A percentile compares a stretch with the other conserved stretches of the same genome.
phyloP scores from a whole-genome alignment of 1,140 invertebrate species.

The Plodia interpunctella region DNA sequence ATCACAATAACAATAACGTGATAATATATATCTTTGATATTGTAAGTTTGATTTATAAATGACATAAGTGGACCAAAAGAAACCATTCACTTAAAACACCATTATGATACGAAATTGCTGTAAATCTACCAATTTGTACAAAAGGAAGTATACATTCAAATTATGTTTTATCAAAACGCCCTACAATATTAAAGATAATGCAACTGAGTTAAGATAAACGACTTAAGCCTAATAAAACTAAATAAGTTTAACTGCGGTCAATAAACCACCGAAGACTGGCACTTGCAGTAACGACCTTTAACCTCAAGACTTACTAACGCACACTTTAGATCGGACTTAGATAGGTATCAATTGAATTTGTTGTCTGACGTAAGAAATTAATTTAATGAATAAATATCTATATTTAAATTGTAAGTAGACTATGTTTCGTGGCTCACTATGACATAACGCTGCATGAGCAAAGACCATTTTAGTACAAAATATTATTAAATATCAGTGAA shows the following conservation, averaged over 20 bases:
- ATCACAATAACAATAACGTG: too few species aligned
- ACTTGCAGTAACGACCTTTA: constrained; percentile 39
- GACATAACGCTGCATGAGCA: too few species aligned
- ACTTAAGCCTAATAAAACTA: constrained; percentile 61
- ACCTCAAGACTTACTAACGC: constrained; percentile 15
- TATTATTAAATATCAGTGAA: too few species aligned
- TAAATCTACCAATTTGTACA: neutral
- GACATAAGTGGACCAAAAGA: too few species aligned
- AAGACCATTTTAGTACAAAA: too few species aligned
- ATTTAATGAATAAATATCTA: too few species aligned
- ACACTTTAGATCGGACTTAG: neutral
- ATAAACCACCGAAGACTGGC: constrained; percentile 43
- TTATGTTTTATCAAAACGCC: constrained; percentile 51
- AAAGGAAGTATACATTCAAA: constrained; percentile 38
- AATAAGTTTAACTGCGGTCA: constrained; percentile 62
- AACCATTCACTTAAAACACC: too few species aligned
- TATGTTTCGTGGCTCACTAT: too few species aligned
- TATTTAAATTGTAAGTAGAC: too few species aligned
- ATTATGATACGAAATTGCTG: neutral
- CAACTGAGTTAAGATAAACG: constrained; percentile 64
- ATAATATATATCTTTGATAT: too few species aligned
- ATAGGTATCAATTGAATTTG: neutral
- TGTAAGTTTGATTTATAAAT: too few species aligned
- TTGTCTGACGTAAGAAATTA: too few species aligned
- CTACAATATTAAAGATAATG: constrained; percentile 47